Base-by-base conservation (phyloP, 2,888 invertebrate species). In the Hydriomena furcata region DNA sequence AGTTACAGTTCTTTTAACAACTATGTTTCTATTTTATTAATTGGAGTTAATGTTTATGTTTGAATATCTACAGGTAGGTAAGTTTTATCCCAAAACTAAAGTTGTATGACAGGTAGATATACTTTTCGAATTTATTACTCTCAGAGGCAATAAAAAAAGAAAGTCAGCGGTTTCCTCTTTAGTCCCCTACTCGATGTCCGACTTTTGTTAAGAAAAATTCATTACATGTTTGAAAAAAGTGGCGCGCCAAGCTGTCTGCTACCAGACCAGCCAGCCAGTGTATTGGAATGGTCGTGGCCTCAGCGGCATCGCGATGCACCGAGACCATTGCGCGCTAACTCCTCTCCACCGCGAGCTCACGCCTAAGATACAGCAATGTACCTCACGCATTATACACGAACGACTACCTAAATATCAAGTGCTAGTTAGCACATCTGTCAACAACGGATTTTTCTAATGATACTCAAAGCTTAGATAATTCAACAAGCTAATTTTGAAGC, bases 221-320 rank as follows among this genome's bases (percentile, higher is more conserved):
- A 78, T 73, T 63, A 72, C 52, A 50, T 55, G 49, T 51, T 79
- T 67, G 70, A 75, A 80, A 84, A 85, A 86, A 82, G 80, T 82
- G 80, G 84, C 87, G 88, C 88, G 88, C 88, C 88, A 88, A 79
- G 88, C 88, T 76, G 88, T 89, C 88, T 88, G 85, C 73, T 73
- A 68, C 71, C 67, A 68, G 4, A 17, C 17, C 17, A 17, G 17
- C 2, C 17, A 17, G 60, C 76, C 71, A 74, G 79, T 63, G 46
- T 64, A 58, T 61, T 60, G 63, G n/a, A n/a, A n/a, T 60, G 68
- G 60, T 11, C 61, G 69, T 68, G 71, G 65, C 68, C 27, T 23
- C 66, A 69, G 63, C 53, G 55, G 60, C 63, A 67, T 66, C 62
- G 66, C 65, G 56, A 52, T 63, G 69, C 60, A 65, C 57, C 64